Percentiles rank a stretch among this genome's conserved stretches.
Evolutionary conservation across 2,797 vertebrate genomes (phyloP).

Genomic region (Anguilla obscura): DNA sequence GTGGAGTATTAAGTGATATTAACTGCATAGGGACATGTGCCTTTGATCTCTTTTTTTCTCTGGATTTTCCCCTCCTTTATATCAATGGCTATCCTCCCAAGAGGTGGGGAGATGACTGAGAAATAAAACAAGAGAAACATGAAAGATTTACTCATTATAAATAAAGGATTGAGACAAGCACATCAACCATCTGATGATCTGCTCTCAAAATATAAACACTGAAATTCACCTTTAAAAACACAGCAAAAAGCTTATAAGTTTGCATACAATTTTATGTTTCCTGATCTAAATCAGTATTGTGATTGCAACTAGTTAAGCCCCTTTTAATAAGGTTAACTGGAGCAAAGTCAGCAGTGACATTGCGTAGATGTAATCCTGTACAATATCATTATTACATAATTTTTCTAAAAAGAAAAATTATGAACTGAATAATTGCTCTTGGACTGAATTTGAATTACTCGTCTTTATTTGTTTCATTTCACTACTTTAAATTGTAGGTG

Average conservation of each 20-base stretch:
- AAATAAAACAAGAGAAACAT: background rate
- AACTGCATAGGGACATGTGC: background rate
- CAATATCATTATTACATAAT: too few relatives aligned
- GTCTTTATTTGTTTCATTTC: too few relatives aligned
- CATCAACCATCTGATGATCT: background rate
- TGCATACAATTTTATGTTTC: background rate
- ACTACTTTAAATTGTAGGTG: too few relatives aligned
- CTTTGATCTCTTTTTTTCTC: background rate
- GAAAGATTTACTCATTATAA: conserved; percentile 17
- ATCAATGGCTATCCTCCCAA: background rate
- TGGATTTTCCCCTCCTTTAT: conserved; percentile 6
- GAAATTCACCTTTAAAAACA: background rate
- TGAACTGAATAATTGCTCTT: too few relatives aligned
- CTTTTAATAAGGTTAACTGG: background rate
- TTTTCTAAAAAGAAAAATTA: too few relatives aligned
- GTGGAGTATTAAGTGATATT: background rate
- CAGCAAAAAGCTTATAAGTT: background rate
- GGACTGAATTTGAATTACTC: too few relatives aligned
- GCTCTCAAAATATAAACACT: background rate
- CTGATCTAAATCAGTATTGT: background rate
- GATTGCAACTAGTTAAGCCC: background rate
- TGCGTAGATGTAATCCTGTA: too few relatives aligned
- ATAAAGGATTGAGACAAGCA: background rate
- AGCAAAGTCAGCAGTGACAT: background rate
- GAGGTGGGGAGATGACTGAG: background rate